Percentiles rank a stretch among this genome's conserved stretches.
Conservation (phyloP, 2,113 vertebrate species). For the Butastur rufipennis region DNA sequence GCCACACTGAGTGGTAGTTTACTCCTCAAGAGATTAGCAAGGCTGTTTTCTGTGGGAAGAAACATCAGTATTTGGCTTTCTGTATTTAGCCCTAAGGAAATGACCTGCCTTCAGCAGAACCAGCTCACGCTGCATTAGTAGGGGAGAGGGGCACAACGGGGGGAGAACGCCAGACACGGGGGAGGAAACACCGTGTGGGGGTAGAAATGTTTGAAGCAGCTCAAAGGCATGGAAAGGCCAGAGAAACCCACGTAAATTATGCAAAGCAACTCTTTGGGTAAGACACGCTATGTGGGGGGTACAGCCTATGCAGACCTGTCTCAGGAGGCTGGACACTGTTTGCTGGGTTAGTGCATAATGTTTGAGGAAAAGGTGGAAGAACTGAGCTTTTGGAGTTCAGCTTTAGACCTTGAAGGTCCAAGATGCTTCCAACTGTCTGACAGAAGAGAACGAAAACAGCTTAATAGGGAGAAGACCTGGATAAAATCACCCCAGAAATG, state of each 20-base stretch:
- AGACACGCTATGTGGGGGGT: not conserved
- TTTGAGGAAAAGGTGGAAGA: not conserved
- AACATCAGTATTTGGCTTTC: not conserved
- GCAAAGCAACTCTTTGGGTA: not conserved
- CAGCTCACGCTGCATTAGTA: not conserved
- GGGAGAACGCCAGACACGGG: not conserved
- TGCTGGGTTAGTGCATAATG: not conserved
- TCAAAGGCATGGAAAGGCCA: not conserved
- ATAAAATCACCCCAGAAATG: not conserved
- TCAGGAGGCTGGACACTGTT: not conserved
- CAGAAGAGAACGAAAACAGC: not conserved
- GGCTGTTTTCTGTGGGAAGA: not conserved
- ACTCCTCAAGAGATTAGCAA: not conserved
- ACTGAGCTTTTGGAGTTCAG: not conserved
- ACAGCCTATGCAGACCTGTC: not conserved
- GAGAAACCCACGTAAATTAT: not conserved
- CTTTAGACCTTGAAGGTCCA: not conserved
- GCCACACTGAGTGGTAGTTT: not conserved
- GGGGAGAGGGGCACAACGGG: not conserved
- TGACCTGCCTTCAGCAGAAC: not conserved
- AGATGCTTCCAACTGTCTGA: not conserved
- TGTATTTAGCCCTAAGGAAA: not conserved
- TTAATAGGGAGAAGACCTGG: not conserved
- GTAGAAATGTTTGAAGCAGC: not conserved
- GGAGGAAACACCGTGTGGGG: not conserved